phyloP scores from a whole-genome alignment of 2,113 vertebrate species.

The Plotosus lineatus region DNA sequence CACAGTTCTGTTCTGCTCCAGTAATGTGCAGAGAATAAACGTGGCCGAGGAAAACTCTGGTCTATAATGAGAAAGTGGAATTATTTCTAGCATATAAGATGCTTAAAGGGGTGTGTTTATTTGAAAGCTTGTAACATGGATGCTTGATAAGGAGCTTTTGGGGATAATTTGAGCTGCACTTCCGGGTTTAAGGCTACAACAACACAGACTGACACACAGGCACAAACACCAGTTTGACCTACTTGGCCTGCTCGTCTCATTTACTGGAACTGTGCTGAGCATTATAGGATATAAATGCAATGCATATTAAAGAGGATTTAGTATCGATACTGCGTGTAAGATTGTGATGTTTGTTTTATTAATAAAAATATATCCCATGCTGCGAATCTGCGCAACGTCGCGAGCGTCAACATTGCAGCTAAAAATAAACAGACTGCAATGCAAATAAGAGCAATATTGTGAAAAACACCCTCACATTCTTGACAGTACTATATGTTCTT shows the following conservation, averaged over 20 bases:
- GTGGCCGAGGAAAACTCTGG: too few species aligned
- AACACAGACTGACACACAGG: not conserved
- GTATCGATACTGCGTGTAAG: not conserved
- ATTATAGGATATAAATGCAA: not conserved
- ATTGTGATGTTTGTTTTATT: not conserved
- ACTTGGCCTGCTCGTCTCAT: constrained; percentile 35
- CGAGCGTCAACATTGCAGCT: not conserved
- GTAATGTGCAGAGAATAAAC: too few species aligned
- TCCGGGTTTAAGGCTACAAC: constrained; percentile 13
- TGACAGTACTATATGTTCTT: too few species aligned
- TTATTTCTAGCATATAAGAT: not conserved
- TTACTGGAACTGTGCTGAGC: not conserved
- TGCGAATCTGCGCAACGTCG: not conserved
- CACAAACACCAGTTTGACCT: constrained; percentile 28
- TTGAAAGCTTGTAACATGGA: too few species aligned
- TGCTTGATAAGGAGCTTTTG: not conserved
- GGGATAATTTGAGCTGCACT: not conserved
- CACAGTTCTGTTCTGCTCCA: too few species aligned
- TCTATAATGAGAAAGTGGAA: not conserved
- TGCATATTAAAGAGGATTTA: not conserved
- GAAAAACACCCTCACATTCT: too few species aligned
- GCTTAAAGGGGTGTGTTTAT: not conserved
- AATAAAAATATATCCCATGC: not conserved
- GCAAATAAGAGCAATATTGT: not conserved
- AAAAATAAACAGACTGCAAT: not conserved